These are phyloP conservation scores for Clarias fuscus DNA, from an alignment of 2,797 vertebrate species.

Conservation along the genomic window DNA sequence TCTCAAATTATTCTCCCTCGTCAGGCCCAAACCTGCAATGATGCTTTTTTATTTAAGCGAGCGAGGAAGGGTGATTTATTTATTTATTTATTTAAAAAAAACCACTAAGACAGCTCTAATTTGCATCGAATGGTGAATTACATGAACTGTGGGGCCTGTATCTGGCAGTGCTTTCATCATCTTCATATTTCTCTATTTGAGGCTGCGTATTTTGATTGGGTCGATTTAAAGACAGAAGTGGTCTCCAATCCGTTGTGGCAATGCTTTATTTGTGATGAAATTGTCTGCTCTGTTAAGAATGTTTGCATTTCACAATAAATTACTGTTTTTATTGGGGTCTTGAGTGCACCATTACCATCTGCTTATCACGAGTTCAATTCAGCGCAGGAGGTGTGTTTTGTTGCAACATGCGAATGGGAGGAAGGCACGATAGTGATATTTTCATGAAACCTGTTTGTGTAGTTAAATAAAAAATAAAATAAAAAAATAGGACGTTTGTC, in stretches of 20 bases:
- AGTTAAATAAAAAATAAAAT: not conserved
- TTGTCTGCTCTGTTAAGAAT: slow-evolving; percentile 76
- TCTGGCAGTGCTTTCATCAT: slow-evolving; percentile 47
- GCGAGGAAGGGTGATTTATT: slow-evolving; percentile 55
- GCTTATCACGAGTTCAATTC: slow-evolving; percentile 70
- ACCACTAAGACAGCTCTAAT: slow-evolving; percentile 66
- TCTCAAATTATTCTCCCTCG: slow-evolving; percentile 73
- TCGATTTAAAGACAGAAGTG: slow-evolving; percentile 77
- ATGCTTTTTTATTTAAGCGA: slow-evolving; percentile 78
- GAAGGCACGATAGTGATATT: not conserved
- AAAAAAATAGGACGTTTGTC: not conserved
- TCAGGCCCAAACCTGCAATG: slow-evolving; percentile 76
- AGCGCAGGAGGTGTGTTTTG: slow-evolving; percentile 51
- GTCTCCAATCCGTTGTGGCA: slow-evolving; percentile 73
- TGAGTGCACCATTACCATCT: slow-evolving; percentile 71
- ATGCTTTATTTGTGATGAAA: slow-evolving; percentile 79
- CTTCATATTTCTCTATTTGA: slow-evolving; percentile 66
- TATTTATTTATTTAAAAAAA: slow-evolving; percentile 73
- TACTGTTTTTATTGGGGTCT: slow-evolving; percentile 69
- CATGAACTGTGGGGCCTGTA: slow-evolving; percentile 68
- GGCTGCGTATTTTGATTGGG: slow-evolving; percentile 72
- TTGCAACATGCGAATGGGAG: not conserved
- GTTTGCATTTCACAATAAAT: slow-evolving; percentile 73
- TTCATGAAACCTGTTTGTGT: slow-evolving; percentile 1
- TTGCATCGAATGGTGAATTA: slow-evolving; percentile 74